phyloP scores from a whole-genome alignment of 2,888 invertebrate species.

The Parnassius mnemosyne region DNA sequence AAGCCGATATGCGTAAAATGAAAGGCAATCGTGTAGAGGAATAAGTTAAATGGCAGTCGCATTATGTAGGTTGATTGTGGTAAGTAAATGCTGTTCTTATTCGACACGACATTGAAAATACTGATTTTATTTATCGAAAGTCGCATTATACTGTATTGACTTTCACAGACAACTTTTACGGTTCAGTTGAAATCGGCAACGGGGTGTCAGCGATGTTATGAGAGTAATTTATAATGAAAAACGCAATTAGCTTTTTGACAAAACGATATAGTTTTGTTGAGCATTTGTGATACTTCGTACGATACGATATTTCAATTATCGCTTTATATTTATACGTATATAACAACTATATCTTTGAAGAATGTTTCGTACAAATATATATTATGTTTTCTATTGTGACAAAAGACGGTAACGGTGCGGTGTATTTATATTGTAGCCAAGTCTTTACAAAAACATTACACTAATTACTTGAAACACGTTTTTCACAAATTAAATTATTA shows the following conservation, averaged over 20 bases:
- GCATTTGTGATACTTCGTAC: background rate
- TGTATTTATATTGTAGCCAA: too few relatives aligned
- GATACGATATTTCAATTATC: too few relatives aligned
- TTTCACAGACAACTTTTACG: slow-evolving; percentile 19
- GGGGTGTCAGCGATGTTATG: slow-evolving; percentile 12
- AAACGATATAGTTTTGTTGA: background rate
- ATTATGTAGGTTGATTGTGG: slow-evolving; percentile 5
- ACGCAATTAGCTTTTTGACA: background rate
- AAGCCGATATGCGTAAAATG: background rate
- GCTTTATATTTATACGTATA: too few relatives aligned
- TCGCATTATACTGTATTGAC: slow-evolving; percentile 18
- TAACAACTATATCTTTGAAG: too few relatives aligned
- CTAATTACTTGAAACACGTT: too few relatives aligned
- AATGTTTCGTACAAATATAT: too few relatives aligned
- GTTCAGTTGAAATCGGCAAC: slow-evolving; percentile 20
- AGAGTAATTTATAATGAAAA: slow-evolving; percentile 10
- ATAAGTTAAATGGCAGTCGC: background rate
- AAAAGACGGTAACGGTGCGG: too few relatives aligned
- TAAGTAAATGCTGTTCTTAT: slow-evolving; percentile 18
- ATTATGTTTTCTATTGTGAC: too few relatives aligned
- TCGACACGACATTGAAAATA: slow-evolving; percentile 22
- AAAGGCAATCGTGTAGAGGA: background rate
- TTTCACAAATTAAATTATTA: too few relatives aligned
- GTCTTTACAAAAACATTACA: too few relatives aligned
- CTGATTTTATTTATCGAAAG: slow-evolving; percentile 24